A percentile compares a stretch with the other conserved stretches of the same genome.
phyloP scores from a whole-genome alignment of 2,797 vertebrate species.

The Pangasius sanitwongsei region DNA sequence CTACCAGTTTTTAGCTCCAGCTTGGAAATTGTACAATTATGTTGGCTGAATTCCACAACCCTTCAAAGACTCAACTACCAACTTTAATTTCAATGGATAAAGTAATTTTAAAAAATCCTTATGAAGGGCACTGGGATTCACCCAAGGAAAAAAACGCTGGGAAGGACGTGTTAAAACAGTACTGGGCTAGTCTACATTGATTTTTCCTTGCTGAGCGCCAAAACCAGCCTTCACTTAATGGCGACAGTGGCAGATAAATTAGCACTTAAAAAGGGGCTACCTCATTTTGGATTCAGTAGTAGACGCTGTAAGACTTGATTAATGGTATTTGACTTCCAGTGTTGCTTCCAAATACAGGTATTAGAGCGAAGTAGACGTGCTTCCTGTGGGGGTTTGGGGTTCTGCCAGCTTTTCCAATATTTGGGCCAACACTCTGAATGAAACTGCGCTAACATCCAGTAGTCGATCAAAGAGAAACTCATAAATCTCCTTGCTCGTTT shows the following conservation, averaged over 20 bases:
- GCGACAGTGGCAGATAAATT: neutral
- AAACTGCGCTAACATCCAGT: neutral
- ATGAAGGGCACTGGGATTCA: neutral
- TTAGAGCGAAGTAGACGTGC: conserved; percentile 11
- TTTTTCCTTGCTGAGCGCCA: neutral
- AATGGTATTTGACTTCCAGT: conserved; percentile 41
- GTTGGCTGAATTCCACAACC: neutral
- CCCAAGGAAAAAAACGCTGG: too few species aligned
- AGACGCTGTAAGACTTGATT: conserved; percentile 22
- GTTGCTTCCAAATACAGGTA: conserved; percentile 19
- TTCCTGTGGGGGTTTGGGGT: conserved; percentile 27
- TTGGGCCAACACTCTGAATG: neutral
- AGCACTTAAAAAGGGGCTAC: neutral
- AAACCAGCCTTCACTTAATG: conserved; percentile 2
- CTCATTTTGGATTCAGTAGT: conserved; percentile 34
- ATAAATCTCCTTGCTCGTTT: neutral
- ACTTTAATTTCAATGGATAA: neutral
- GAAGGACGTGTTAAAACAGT: neutral
- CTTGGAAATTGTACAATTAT: neutral
- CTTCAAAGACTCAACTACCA: neutral
- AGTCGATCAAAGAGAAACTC: neutral
- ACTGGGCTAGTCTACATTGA: neutral
- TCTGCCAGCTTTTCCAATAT: conserved; percentile 19
- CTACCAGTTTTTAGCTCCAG: neutral
- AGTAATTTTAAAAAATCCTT: neutral